Conservation (phyloP, 2,797 vertebrate species). For the Hemitrygon akajei region DNA sequence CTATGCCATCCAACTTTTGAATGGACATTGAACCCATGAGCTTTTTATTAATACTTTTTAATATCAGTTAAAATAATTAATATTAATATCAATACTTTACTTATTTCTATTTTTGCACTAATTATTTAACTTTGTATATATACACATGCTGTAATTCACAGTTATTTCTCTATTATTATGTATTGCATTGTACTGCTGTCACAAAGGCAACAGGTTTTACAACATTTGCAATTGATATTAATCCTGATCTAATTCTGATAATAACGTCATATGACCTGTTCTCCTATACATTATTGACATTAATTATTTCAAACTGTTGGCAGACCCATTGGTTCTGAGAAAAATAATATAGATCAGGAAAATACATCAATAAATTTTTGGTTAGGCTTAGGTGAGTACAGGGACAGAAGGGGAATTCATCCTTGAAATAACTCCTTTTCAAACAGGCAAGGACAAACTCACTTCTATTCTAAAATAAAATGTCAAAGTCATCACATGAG, state of each 20-base stretch:
- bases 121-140: too few species aligned
- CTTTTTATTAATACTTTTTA: too few species aligned
- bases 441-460: slow-evolving; percentile 16
- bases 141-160: too few species aligned
- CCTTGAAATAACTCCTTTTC: slow-evolving; percentile 13
- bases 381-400: not conserved
- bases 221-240: too few species aligned
- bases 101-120: too few species aligned
- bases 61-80: too few species aligned
- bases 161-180: too few species aligned
- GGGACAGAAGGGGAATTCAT: not conserved
- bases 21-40: too few species aligned
- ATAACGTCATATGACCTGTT: not conserved
- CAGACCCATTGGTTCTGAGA: not conserved
- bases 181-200: too few species aligned
- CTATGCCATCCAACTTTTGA: too few species aligned
- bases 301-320: not conserved
- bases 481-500: not conserved
- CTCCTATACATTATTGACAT: not conserved
- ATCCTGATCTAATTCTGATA: not conserved
- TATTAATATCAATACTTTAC: too few species aligned
- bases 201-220: too few species aligned
- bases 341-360: not conserved
- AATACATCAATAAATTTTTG: not conserved
- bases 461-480: not conserved